A percentile compares a stretch with the other conserved stretches of the same genome.
Evolutionary conservation across 2,797 vertebrate species (phyloP).

Genomic region (Cheirogaleus major): DNA sequence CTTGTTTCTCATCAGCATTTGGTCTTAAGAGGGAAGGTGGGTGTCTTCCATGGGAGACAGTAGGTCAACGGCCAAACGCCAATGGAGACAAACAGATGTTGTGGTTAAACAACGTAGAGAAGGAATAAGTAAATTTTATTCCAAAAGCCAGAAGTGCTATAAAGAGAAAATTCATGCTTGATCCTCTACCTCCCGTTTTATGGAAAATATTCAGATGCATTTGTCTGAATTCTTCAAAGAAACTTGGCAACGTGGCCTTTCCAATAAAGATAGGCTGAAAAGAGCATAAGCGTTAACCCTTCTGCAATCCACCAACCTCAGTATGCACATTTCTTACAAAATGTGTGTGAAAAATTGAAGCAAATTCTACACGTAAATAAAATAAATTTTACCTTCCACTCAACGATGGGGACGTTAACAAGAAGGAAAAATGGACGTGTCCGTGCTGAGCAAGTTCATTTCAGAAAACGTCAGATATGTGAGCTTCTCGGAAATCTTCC

Average conservation of each 20-base stretch:
- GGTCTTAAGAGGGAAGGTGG: conserved; percentile 28
- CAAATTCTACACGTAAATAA: not conserved
- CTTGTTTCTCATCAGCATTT: conserved; percentile 27
- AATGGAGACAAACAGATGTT: conserved; percentile 67
- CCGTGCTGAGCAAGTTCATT: not conserved
- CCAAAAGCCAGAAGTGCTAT: conserved; percentile 47
- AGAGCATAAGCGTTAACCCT: not conserved
- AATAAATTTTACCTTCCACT: conserved; percentile 27
- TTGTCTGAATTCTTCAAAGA: conserved; percentile 59
- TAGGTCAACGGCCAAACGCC: conserved; percentile 45
- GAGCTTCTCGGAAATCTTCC: not conserved
- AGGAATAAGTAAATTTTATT: conserved; percentile 36
- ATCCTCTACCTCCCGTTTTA: not conserved
- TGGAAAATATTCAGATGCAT: conserved; percentile 46
- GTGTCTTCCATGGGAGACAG: conserved; percentile 58
- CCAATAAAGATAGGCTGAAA: conserved; percentile 14
- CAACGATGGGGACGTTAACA: not conserved
- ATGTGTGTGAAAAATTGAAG: not conserved
- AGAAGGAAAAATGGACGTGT: not conserved
- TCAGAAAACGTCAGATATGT: not conserved
- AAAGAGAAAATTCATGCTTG: conserved; percentile 44
- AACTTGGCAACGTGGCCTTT: conserved; percentile 18
- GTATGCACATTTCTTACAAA: not conserved
- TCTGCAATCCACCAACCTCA: not conserved
- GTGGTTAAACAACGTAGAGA: conserved; percentile 56